Conservation (phyloP, 2,113 vertebrate species). For the Odobenus rosmarus region DNA sequence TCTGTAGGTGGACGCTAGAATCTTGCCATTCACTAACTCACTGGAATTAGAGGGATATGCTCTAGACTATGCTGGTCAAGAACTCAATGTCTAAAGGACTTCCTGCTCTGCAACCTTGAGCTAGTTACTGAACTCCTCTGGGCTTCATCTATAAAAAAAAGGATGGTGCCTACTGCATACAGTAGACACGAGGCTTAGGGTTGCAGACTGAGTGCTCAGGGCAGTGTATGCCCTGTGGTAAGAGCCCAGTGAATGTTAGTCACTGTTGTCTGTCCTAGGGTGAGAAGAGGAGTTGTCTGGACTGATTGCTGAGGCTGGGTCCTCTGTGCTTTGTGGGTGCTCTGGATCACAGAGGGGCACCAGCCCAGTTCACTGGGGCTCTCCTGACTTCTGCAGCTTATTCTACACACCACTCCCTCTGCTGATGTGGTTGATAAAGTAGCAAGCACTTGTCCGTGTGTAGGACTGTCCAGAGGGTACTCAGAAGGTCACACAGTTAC, state of each 20-base stretch:
- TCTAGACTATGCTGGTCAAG: not conserved
- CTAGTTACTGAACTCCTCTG: not conserved
- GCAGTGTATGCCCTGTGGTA: fast-evolving
- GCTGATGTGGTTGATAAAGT: fast-evolving
- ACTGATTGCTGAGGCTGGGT: too few species aligned
- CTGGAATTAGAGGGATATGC: fast-evolving
- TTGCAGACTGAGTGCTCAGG: not conserved
- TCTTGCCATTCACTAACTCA: not conserved
- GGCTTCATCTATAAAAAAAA: not conserved
- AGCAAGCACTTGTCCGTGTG: fast-evolving
- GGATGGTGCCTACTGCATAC: not conserved
- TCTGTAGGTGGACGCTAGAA: not conserved
- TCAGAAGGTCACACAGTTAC: not conserved
- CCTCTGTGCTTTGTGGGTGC: fast-evolving
- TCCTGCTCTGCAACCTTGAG: not conserved
- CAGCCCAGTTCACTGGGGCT: fast-evolving
- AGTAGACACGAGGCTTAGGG: too few species aligned
- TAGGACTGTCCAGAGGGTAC: not conserved
- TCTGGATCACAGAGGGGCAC: fast-evolving
- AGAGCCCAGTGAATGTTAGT: fast-evolving
- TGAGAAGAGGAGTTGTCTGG: not conserved
- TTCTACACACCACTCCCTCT: fast-evolving
- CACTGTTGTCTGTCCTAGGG: not conserved
- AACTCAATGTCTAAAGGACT: not conserved
- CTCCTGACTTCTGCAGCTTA: fast-evolving